These are phyloP conservation scores for Herminia tarsipennalis DNA, from an alignment of 2,888 invertebrate species.

Conservation along the genomic window DNA sequence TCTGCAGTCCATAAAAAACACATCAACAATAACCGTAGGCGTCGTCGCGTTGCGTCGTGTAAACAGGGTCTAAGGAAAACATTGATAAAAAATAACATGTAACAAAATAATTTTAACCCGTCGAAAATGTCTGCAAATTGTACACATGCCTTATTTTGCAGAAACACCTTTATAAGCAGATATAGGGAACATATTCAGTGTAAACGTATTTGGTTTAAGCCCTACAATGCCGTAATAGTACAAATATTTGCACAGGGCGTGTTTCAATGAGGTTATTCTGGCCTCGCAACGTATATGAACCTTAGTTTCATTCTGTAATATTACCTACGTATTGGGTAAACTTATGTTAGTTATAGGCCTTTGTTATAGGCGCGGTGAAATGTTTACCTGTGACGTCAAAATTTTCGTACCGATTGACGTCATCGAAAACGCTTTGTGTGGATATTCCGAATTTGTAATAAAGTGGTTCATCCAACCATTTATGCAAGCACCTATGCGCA, in stretches of 20 bases:
- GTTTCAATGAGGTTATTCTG: conserved; percentile 25
- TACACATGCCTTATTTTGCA: neutral
- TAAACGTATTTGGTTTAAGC: conserved; percentile 12
- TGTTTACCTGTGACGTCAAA: too few relatives aligned
- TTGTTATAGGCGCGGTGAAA: neutral
- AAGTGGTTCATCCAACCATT: too few relatives aligned
- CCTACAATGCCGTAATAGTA: conserved; percentile 15
- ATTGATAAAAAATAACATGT: neutral
- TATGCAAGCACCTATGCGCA: too few relatives aligned
- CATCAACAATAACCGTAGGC: too few relatives aligned
- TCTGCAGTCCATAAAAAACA: too few relatives aligned
- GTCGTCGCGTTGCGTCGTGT: too few relatives aligned
- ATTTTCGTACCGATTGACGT: too few relatives aligned
- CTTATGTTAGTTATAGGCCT: conserved; percentile 2
- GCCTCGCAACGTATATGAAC: conserved; percentile 27
- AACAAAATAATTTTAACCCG: neutral
- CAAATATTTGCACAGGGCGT: conserved; percentile 39
- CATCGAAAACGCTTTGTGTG: too few relatives aligned
- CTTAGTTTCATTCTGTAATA: conserved; percentile 14
- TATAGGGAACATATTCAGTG: conserved; percentile 15
- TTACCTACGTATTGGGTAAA: conserved; percentile 14
- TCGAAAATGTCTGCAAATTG: conserved; percentile 2
- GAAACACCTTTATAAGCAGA: neutral
- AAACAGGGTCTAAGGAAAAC: too few relatives aligned
- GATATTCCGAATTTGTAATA: too few relatives aligned